Percentiles rank a stretch among this genome's conserved stretches.
phyloP scores from a whole-genome alignment of 2,113 vertebrate species.

The Ondatra zibethicus region DNA sequence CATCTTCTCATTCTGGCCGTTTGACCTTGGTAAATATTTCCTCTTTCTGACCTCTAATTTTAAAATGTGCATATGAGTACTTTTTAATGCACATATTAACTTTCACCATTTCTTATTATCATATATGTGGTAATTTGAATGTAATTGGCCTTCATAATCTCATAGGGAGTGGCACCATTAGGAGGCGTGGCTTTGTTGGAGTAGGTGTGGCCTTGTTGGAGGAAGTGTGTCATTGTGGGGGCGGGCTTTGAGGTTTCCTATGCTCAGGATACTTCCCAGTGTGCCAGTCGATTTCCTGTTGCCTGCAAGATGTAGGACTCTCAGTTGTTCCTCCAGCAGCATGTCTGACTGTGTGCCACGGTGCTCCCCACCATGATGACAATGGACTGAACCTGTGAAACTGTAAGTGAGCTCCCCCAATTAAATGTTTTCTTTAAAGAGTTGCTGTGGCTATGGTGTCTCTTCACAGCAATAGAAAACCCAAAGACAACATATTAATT shows the following conservation, averaged over 20 bases:
- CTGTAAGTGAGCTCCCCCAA: neutral
- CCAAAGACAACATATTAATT: neutral
- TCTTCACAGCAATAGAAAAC: neutral
- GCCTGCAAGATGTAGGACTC: neutral
- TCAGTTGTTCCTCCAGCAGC: neutral
- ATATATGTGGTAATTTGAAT: neutral
- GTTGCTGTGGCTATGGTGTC: neutral
- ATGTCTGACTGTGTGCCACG: neutral
- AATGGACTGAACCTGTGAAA: neutral
- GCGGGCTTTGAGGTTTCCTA: neutral
- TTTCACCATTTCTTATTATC: neutral
- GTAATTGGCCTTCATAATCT: neutral
- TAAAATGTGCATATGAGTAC: neutral
- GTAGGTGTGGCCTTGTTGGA: neutral
- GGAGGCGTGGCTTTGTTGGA: neutral
- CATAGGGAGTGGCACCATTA: neutral
- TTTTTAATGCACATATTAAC: neutral
- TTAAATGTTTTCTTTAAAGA: neutral
- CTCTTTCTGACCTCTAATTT: neutral
- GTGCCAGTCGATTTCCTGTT: neutral
- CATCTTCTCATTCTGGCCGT: neutral
- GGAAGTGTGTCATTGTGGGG: neutral
- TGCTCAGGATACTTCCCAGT: neutral
- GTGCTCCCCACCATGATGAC: neutral
- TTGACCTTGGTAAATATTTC: neutral